These are phyloP conservation scores for Peromyscus attwateri DNA, from an alignment of 2,797 vertebrate genomes.

Conservation along the genomic window DNA sequence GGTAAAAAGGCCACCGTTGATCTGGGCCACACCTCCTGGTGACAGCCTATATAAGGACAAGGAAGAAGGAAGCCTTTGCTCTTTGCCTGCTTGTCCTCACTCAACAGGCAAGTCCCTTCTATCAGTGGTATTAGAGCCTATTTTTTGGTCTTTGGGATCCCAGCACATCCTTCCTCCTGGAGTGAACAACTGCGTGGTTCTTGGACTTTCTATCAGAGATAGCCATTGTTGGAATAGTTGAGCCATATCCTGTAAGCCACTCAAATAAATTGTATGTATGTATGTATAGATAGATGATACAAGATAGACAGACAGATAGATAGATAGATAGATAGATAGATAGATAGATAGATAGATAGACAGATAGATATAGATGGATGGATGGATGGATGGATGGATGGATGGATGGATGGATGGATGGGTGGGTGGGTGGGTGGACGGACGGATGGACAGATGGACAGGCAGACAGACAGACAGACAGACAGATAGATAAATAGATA, in stretches of 20 bases:
- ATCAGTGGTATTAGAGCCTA: neutral
- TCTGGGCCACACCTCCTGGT: neutral
- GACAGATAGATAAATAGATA: neutral
- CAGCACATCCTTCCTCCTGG: neutral
- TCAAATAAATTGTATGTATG: neutral
- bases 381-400: neutral
- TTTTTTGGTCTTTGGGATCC: neutral
- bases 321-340: neutral
- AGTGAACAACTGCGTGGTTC: neutral
- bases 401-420: neutral
- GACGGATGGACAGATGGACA: no score
- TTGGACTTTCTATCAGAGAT: neutral
- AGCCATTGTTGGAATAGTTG: neutral
- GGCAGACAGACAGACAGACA: no score
- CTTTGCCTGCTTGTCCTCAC: neutral
- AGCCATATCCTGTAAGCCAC: neutral
- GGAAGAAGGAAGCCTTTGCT: neutral
- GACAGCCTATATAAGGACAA: neutral
- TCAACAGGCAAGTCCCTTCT: no score
- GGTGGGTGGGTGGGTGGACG: no score
- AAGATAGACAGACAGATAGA: neutral
- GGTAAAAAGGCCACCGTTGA: neutral
- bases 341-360: neutral
- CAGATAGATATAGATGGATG: no score
- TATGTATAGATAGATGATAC: neutral